These are phyloP conservation scores for Notarius quadriscutis DNA, from an alignment of 2,113 vertebrate genomes.

Conservation along the genomic window DNA sequence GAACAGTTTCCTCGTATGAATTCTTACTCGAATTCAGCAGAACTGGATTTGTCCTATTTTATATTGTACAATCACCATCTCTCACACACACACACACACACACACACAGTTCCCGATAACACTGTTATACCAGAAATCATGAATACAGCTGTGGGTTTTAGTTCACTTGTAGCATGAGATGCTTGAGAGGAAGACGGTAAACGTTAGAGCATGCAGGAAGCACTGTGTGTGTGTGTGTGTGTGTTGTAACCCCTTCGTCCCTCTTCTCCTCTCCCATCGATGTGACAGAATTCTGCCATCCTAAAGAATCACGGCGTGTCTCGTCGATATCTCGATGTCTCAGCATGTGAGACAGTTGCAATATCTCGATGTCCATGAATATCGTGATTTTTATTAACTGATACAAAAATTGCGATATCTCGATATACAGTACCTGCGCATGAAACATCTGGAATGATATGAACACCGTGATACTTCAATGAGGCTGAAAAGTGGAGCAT, in stretches of 20 bases:
- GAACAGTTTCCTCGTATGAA: background rate
- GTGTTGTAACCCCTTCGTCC: background rate
- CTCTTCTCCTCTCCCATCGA: background rate
- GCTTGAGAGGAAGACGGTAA: background rate
- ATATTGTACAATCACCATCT: background rate
- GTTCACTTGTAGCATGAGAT: background rate
- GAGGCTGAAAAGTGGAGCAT: background rate
- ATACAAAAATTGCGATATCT: background rate
- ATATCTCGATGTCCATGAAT: background rate
- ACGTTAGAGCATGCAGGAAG: background rate
- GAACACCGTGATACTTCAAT: background rate
- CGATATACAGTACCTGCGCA: background rate
- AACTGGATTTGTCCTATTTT: background rate
- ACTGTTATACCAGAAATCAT: background rate
- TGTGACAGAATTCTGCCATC: background rate
- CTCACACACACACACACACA: conserved; percentile 4
- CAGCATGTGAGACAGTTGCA: background rate
- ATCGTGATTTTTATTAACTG: background rate
- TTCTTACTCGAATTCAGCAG: background rate
- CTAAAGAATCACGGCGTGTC: background rate
- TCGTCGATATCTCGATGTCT: background rate
- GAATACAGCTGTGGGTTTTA: background rate
- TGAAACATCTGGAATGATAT: background rate
- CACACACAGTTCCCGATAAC: background rate
- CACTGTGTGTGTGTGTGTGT: background rate